Evolutionary conservation across 2,888 invertebrate species (phyloP).

Genomic region (Stegana nigrithorax): DNA sequence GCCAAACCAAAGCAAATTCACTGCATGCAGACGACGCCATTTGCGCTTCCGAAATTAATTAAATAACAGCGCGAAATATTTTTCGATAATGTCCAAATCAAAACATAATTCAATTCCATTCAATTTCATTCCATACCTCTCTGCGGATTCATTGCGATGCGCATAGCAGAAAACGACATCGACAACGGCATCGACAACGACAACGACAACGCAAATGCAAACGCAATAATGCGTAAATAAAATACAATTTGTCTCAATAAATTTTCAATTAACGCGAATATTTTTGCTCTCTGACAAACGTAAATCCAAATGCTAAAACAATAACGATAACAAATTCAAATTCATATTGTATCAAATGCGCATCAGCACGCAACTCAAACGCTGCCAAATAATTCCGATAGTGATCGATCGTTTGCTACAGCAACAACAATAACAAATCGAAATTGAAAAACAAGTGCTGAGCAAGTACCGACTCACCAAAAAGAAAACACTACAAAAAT

Average conservation of each 20-base stretch:
- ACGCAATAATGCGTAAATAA: conserved; percentile 42
- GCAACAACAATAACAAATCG: neutral
- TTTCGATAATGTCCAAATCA: conserved; percentile 2
- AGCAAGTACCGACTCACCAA: too few relatives aligned
- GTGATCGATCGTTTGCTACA: neutral
- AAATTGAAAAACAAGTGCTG: neutral
- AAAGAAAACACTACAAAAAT: too few relatives aligned
- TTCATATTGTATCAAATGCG: too few relatives aligned
- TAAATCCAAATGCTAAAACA: too few relatives aligned
- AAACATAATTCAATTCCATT: conserved; percentile 33
- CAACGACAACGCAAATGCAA: too few relatives aligned
- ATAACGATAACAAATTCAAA: too few relatives aligned
- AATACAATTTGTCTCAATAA: conserved; percentile 56
- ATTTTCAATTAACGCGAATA: conserved; percentile 51
- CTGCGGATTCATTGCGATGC: neutral
- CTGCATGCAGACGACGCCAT: neutral
- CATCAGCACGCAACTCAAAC: neutral
- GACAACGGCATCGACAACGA: too few relatives aligned
- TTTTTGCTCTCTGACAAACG: neutral
- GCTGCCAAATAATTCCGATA: too few relatives aligned
- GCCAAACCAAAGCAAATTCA: too few relatives aligned
- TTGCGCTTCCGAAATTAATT: neutral
- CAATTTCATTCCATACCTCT: neutral
- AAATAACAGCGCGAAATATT: neutral
- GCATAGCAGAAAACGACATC: neutral